phyloP scores from a whole-genome alignment of 2,888 invertebrate genomes.

The Thecophora atra region DNA sequence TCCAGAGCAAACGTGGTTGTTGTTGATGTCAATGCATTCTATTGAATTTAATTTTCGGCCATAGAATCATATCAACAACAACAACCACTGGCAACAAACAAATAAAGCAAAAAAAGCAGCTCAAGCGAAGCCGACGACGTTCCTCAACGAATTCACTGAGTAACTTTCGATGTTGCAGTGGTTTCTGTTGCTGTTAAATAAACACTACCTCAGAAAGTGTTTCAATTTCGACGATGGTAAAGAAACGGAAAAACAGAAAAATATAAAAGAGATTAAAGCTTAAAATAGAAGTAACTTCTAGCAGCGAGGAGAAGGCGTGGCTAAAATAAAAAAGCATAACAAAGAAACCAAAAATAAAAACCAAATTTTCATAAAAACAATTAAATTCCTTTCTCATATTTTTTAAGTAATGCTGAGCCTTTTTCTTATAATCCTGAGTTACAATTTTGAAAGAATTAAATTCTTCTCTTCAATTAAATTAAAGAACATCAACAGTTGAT shows the following conservation, averaged over 20 bases:
- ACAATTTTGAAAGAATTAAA: too few relatives aligned
- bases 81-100: neutral
- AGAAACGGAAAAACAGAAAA: neutral
- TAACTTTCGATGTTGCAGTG: neutral
- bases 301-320: too few relatives aligned
- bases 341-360: too few relatives aligned
- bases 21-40: constrained; percentile 3
- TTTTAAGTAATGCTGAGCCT: too few relatives aligned
- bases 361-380: too few relatives aligned
- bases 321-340: too few relatives aligned
- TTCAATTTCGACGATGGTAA: neutral
- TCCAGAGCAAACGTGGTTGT: neutral
- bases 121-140: too few relatives aligned
- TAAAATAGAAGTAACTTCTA: too few relatives aligned
- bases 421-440: too few relatives aligned
- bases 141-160: neutral
- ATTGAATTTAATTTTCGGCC: constrained; percentile 16
- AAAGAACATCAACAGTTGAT: too few relatives aligned
- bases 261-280: neutral
- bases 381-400: too few relatives aligned
- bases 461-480: too few relatives aligned
- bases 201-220: neutral
- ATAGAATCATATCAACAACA: neutral
- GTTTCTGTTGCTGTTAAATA: neutral
- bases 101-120: neutral